Conservation (phyloP, 1,140 invertebrate species). For the Homalodisca vitripennis region DNA sequence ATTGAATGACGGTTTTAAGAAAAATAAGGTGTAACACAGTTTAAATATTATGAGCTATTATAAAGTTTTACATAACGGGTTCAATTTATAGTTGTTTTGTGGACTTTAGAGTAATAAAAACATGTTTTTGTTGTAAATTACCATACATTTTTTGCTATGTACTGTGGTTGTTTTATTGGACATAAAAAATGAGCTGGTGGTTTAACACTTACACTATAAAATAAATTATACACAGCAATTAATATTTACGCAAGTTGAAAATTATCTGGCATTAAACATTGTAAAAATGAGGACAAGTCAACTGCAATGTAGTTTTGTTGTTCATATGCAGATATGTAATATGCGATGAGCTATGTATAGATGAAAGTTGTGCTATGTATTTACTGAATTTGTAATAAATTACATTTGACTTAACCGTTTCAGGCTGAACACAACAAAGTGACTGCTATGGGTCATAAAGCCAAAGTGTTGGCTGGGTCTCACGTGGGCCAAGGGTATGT, state of each 20-base stretch:
- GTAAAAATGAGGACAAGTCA: background rate
- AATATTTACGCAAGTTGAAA: background rate
- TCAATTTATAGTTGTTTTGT: too few relatives aligned
- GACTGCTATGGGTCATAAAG: background rate
- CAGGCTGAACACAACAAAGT: background rate
- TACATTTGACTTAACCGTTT: background rate
- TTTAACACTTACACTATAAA: too few relatives aligned
- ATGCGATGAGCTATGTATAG: background rate
- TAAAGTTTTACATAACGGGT: too few relatives aligned
- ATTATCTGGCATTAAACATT: background rate
- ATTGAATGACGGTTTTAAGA: too few relatives aligned
- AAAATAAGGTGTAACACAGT: too few relatives aligned
- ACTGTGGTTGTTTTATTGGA: too few relatives aligned
- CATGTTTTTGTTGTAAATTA: too few relatives aligned
- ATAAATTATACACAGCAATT: too few relatives aligned
- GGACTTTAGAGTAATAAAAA: too few relatives aligned
- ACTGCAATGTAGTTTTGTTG: background rate
- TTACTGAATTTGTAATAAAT: background rate
- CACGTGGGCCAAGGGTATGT: background rate
- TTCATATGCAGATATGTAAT: background rate
- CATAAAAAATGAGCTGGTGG: too few relatives aligned
- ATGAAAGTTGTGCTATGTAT: background rate
- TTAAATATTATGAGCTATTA: too few relatives aligned
- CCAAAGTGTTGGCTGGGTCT: background rate
- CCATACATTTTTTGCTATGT: too few relatives aligned